Evolutionary conservation across 2,113 vertebrate species (phyloP).

Genomic region (Fregetta grallaria): DNA sequence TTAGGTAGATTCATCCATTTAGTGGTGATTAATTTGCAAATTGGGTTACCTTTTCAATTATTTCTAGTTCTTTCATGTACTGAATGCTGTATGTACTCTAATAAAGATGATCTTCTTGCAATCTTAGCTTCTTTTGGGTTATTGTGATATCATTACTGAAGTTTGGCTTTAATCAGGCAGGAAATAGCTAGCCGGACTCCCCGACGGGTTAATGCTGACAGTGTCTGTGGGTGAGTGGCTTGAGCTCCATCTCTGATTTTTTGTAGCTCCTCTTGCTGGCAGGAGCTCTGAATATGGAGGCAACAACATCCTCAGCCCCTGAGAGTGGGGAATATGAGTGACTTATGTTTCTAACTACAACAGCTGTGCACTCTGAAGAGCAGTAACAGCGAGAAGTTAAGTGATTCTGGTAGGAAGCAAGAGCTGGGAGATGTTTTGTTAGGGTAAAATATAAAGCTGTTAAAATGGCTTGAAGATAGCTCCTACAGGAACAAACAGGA

Average conservation of each 20-base stretch:
- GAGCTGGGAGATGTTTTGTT: background rate
- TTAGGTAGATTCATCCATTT: background rate
- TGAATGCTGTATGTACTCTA: constrained; percentile 16
- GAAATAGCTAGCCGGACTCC: background rate
- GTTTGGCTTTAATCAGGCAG: background rate
- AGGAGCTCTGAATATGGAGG: background rate
- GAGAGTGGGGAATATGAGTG: background rate
- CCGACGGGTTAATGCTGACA: background rate
- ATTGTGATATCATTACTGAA: background rate
- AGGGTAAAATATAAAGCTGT: background rate
- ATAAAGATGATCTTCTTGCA: constrained; percentile 57
- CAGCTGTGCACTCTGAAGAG: background rate
- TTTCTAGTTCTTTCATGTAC: background rate
- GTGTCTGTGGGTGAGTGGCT: background rate
- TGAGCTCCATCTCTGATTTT: background rate
- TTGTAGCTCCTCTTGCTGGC: background rate
- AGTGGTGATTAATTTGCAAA: background rate
- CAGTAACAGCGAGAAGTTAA: background rate
- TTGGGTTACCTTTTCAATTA: background rate
- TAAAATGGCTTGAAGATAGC: background rate
- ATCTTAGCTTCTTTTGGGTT: background rate
- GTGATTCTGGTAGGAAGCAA: background rate
- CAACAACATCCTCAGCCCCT: background rate
- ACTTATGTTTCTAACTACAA: fast-evolving
- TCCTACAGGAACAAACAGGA: background rate